Conservation (phyloP, 1,140 invertebrate genomes). For the Rhizoglyphus robini region DNA sequence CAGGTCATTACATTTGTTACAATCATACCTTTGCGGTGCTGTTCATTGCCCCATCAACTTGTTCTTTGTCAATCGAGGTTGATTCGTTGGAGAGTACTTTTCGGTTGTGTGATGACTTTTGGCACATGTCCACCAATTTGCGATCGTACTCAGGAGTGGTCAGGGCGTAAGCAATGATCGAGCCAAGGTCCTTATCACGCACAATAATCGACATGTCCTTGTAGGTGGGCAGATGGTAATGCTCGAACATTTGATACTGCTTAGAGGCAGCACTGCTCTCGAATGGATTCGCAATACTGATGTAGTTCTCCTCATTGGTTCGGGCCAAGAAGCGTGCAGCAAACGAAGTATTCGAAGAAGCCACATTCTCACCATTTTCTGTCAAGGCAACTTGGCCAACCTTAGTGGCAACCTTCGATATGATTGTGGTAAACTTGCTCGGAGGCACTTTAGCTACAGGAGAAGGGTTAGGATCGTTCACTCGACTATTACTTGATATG, state of each 20-base stretch:
- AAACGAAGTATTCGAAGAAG: not conserved
- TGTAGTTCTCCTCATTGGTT: not conserved
- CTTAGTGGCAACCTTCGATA: not conserved
- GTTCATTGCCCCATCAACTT: not conserved
- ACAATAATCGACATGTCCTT: constrained; percentile 56
- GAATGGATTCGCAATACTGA: constrained; percentile 44
- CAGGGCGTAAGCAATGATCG: constrained; percentile 72
- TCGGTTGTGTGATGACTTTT: too few relatives aligned
- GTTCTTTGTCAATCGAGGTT: not conserved
- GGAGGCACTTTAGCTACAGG: not conserved
- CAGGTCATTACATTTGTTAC: too few relatives aligned
- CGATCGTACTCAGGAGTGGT: constrained; percentile 55
- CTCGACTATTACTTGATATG: not conserved
- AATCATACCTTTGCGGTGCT: not conserved
- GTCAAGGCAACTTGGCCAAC: too few relatives aligned
- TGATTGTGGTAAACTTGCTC: not conserved
- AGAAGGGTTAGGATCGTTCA: too few relatives aligned
- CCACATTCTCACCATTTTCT: not conserved
- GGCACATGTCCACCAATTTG: constrained; percentile 41
- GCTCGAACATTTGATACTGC: constrained; percentile 37
- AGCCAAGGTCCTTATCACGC: constrained; percentile 70
- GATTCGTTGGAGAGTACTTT: not conserved
- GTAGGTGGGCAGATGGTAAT: constrained; percentile 43
- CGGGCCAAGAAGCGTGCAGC: not conserved
- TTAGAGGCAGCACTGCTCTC: not conserved